phyloP scores from a whole-genome alignment of 2,888 invertebrate genomes.

The Gari tellinella region DNA sequence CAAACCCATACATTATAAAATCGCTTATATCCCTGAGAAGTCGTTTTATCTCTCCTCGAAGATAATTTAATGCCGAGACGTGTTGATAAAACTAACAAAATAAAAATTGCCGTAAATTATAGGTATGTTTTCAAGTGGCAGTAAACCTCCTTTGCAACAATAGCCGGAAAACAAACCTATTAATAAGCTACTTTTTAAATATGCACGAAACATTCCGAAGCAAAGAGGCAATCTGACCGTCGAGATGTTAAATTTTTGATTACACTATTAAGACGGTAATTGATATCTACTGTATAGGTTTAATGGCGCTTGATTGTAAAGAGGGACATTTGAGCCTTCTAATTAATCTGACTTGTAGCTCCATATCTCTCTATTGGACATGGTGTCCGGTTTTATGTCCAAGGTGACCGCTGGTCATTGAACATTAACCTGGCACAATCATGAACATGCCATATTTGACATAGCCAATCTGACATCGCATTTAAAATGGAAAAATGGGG shows the following conservation, averaged over 20 bases:
- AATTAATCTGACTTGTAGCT: constrained; percentile 31
- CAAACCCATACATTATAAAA: constrained; percentile 13
- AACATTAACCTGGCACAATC: no score
- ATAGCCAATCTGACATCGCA: no score
- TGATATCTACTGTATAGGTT: constrained; percentile 34
- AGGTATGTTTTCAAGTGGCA: constrained; percentile 28
- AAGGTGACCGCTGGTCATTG: background rate
- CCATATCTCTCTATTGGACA: constrained; percentile 16
- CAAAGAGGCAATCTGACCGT: constrained; percentile 13
- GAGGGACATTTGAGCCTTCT: constrained; percentile 22
- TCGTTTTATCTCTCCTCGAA: constrained; percentile 40
- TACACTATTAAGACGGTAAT: constrained; percentile 32
- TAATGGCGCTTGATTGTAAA: constrained; percentile 31
- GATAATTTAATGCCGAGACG: constrained; percentile 39
- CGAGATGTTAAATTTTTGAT: constrained; percentile 27
- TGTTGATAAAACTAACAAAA: constrained; percentile 48
- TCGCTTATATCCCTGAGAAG: constrained; percentile 4
- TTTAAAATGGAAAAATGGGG: no score
- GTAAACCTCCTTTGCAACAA: constrained; percentile 29
- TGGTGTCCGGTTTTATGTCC: constrained; percentile 39
- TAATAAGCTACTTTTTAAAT: constrained; percentile 31
- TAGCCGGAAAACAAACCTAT: constrained; percentile 14
- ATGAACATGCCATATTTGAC: no score
- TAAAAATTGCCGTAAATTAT: constrained; percentile 41
- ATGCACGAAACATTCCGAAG: constrained; percentile 2